Evolutionary conservation across 2,888 invertebrate species (phyloP).

Genomic region (Aphidoletes aphidimyza): DNA sequence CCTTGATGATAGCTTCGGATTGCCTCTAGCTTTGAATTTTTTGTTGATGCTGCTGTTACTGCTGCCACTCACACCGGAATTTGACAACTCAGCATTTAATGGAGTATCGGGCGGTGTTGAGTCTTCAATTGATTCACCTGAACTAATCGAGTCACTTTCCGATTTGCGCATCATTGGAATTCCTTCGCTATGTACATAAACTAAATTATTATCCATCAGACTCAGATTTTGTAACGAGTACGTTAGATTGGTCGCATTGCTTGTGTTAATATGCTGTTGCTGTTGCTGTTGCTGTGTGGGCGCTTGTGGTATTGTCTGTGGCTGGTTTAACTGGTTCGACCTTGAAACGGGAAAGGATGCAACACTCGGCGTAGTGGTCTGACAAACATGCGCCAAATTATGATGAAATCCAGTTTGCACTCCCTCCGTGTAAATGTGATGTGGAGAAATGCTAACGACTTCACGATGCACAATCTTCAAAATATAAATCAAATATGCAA

Average conservation of each 20-base stretch:
- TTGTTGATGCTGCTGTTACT: constrained; percentile 57
- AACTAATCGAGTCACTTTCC: constrained; percentile 66
- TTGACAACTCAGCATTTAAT: constrained; percentile 60
- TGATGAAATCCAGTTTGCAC: constrained; percentile 54
- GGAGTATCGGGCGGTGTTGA: constrained; percentile 66
- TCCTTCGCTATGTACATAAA: constrained; percentile 47
- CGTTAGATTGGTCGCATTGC: constrained; percentile 45
- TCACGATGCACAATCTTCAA: constrained; percentile 25
- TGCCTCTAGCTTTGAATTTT: constrained; percentile 10
- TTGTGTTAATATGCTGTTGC: constrained; percentile 21
- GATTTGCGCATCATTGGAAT: constrained; percentile 47
- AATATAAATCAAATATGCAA: neutral
- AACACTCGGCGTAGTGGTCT: constrained; percentile 14
- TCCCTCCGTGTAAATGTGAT: constrained; percentile 19
- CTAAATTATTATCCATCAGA: constrained; percentile 37
- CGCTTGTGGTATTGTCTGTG: constrained; percentile 60
- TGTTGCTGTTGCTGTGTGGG: too few relatives aligned
- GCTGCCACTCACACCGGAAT: constrained; percentile 58
- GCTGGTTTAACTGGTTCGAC: constrained; percentile 57
- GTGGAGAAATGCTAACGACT: neutral
- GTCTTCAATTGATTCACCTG: constrained; percentile 66
- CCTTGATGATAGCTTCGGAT: neutral
- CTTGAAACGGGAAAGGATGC: constrained; percentile 38
- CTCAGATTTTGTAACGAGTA: constrained; percentile 54
- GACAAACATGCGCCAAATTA: constrained; percentile 10